Evolutionary conservation across 2,888 invertebrate species (phyloP).

Genomic region (Heliconius ismenius): DNA sequence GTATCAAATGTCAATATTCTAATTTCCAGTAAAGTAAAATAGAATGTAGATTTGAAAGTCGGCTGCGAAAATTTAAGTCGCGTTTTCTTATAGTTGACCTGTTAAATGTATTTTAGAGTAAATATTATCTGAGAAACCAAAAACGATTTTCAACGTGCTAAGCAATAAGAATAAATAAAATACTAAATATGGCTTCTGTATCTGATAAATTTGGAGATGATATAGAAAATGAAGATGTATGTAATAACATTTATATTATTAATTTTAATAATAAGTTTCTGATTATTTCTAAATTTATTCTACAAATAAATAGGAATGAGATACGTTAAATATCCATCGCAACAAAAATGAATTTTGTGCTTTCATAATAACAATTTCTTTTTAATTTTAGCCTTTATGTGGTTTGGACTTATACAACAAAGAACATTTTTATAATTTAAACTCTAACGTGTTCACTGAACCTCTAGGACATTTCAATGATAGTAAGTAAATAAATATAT

Average conservation of each 20-base stretch:
- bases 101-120: neutral
- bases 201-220: neutral
- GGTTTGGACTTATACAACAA: constrained; percentile 34
- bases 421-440: constrained; percentile 46
- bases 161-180: neutral
- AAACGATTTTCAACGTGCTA: neutral
- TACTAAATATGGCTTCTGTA: neutral
- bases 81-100: neutral
- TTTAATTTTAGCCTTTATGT: constrained; percentile 48
- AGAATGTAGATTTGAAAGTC: neutral
- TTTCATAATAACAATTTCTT: neutral
- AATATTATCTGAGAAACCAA: neutral
- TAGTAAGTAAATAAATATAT: neutral
- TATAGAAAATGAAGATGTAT: constrained; percentile 4
- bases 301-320: neutral
- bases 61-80: neutral
- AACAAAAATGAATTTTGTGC: no score
- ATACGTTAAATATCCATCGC: no score
- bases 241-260: neutral
- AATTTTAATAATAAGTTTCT: neutral
- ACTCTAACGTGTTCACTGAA: constrained; percentile 51
- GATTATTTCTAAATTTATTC: neutral
- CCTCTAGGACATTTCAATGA: constrained; percentile 36
- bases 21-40: neutral
- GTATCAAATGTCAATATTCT: neutral